phyloP scores from a whole-genome alignment of 1,140 invertebrate genomes.

The Zeugodacus cucurbitae region DNA sequence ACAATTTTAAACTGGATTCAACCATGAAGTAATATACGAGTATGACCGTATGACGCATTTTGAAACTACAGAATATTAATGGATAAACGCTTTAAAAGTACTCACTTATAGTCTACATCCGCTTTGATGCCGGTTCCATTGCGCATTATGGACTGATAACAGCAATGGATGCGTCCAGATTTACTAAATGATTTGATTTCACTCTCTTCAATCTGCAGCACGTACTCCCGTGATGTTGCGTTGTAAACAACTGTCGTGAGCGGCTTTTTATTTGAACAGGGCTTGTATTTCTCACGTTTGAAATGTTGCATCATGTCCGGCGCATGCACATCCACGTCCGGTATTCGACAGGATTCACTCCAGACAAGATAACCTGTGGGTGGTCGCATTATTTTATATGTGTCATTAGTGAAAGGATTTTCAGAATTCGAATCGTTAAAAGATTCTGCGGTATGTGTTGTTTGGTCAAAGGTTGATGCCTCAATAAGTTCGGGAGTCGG shows the following conservation, averaged over 20 bases:
- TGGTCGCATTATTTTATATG: slow-evolving; percentile 37
- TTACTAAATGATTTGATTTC: slow-evolving; percentile 58
- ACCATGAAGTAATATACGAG: no score
- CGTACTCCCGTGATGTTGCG: slow-evolving; percentile 49
- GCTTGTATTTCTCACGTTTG: slow-evolving; percentile 69
- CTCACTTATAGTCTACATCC: slow-evolving; percentile 68
- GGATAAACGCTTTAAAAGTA: not conserved
- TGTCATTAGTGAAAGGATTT: not conserved
- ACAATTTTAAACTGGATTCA: no score
- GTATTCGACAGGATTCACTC: slow-evolving; percentile 76
- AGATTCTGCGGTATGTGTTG: not conserved
- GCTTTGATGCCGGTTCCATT: slow-evolving; percentile 49
- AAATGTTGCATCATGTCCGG: slow-evolving; percentile 73
- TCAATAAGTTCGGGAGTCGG: not conserved
- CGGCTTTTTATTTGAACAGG: slow-evolving; percentile 68
- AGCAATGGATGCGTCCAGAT: slow-evolving; percentile 66
- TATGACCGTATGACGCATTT: no score
- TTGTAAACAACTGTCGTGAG: slow-evolving; percentile 68
- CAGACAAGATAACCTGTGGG: slow-evolving; percentile 73
- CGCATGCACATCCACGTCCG: slow-evolving; percentile 75
- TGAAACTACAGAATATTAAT: no score
- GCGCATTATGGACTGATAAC: slow-evolving; percentile 69
- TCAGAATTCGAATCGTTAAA: not conserved
- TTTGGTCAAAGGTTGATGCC: not conserved
- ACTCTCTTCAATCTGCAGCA: slow-evolving; percentile 52